Percentiles rank a stretch among this genome's conserved stretches.
These are phyloP conservation scores for Apostichopus parvimensis DNA, from an alignment of 35 echinoderm and acorn worm species.

Conservation along the genomic window DNA sequence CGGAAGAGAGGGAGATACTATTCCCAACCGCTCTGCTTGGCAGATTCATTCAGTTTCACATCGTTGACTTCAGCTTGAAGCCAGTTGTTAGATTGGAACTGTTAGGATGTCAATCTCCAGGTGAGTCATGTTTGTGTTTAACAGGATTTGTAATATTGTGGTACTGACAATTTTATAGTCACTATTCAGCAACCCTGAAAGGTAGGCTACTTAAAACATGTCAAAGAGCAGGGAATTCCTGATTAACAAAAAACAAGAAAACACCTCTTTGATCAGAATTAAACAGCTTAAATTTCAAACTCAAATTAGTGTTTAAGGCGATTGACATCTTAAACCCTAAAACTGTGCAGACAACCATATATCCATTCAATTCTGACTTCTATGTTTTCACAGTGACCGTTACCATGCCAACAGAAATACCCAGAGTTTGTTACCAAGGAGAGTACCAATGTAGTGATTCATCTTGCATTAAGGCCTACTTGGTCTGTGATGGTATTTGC, in stretches of 20 bases:
- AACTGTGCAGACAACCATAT: too few species aligned
- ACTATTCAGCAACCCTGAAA: too few species aligned
- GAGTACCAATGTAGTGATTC: constrained; percentile 71
- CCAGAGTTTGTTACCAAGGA: constrained; percentile 58
- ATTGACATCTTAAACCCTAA: too few species aligned
- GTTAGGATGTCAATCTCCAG: constrained; percentile 55
- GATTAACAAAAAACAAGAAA: too few species aligned
- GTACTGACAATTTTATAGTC: too few species aligned
- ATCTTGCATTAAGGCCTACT: constrained; percentile 37
- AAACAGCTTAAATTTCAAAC: too few species aligned
- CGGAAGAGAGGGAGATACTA: constrained; percentile 47
- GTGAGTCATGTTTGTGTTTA: neutral
- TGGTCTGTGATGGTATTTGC: constrained; percentile 50
- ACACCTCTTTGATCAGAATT: too few species aligned
- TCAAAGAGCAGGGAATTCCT: too few species aligned
- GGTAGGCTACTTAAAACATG: too few species aligned
- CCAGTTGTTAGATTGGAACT: constrained; percentile 70
- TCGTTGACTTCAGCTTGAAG: constrained; percentile 26
- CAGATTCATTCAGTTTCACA: constrained; percentile 53
- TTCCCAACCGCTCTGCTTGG: constrained; percentile 45
- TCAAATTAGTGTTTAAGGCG: too few species aligned
- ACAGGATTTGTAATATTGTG: too few species aligned
- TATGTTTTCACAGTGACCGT: neutral
- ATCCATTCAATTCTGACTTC: too few species aligned
- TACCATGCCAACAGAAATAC: constrained; percentile 9